Evolutionary conservation across 1,140 invertebrate species (phyloP), one percentile per base, ranked within the genome.

Genomic region (Propsilocerus akamusi): DNA sequence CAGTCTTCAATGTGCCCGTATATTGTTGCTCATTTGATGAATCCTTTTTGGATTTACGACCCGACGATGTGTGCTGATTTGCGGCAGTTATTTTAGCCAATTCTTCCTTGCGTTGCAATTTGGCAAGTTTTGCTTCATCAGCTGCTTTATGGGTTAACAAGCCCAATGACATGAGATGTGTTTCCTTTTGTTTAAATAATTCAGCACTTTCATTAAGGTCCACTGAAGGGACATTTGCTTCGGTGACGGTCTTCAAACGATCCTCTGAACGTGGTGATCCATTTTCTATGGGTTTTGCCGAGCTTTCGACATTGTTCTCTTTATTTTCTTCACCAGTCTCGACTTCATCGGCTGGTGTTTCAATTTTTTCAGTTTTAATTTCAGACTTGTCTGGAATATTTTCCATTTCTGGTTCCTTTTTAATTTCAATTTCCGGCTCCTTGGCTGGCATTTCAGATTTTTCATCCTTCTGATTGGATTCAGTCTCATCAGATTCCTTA

Each of bases 1-100:
- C 75, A 20, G 82, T 84, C 57, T 86, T 87, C 32, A 86, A 58
- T 0, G 82, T 84, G 3, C 83, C 83, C 4, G 81, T 82, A 54
- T 68, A 51, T 0, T 68, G 64, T 5, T 68, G 63, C 5, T 71
- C 10, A 30, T 41, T 20, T 5, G 14, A 20, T 41, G 34, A 41
- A 64, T 32, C 8, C 64, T 59, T 20, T 60, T 65, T 0, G 54
- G 30, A 0, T 55, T 55, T 4, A 54, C 46, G 6, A 57, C 55
- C 0, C 57, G 51, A 30, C 64, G 62, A 22, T 61, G n/a, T 68
- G 4, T 64, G 70, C 0, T 70, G 70, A 28, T 71, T 66, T 2
- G 68, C 64, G 10, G 66, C 66, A 6, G 58, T 63, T 0, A 64
- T 69, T 51, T 12, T 4, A 1, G 61, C 62, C 26, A 68, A 64